A percentile compares a stretch with the other conserved stretches of the same genome.
phyloP scores from a whole-genome alignment of 2,888 invertebrate species.

The Xanthorhoe spadicearia region DNA sequence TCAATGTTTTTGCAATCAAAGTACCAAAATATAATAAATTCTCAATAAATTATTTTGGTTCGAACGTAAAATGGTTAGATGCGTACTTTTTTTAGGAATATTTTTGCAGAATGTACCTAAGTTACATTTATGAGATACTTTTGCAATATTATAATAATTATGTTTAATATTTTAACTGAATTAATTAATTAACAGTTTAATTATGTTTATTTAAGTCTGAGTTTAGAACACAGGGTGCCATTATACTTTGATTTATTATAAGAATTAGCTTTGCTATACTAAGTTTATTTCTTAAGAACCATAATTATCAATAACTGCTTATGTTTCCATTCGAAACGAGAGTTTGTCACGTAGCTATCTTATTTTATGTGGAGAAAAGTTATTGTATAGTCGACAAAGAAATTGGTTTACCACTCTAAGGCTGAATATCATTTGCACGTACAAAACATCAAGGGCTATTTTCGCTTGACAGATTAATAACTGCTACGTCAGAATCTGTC shows the following conservation, averaged over 20 bases:
- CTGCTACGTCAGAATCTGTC: no score
- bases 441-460: no score
- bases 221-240: slow-evolving; percentile 42
- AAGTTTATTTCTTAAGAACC: background rate
- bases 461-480: no score
- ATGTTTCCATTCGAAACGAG: slow-evolving; percentile 30
- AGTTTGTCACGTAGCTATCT: background rate
- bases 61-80: no score
- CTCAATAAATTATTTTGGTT: no score
- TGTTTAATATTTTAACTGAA: slow-evolving; percentile 45
- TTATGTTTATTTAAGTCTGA: slow-evolving; percentile 38
- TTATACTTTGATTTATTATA: slow-evolving; percentile 39
- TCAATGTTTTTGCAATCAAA: background rate
- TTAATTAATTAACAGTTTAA: slow-evolving; percentile 58
- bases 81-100: background rate
- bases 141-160: slow-evolving; percentile 37
- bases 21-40: background rate
- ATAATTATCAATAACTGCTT: slow-evolving; percentile 51
- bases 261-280: slow-evolving; percentile 41
- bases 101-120: background rate
- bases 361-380: background rate
- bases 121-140: slow-evolving; percentile 3
- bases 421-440: no score
- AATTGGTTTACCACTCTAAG: no score
- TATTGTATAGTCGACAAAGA: no score